Evolutionary conservation across 2,888 invertebrate genomes (phyloP).

Genomic region (Philaethria dido): DNA sequence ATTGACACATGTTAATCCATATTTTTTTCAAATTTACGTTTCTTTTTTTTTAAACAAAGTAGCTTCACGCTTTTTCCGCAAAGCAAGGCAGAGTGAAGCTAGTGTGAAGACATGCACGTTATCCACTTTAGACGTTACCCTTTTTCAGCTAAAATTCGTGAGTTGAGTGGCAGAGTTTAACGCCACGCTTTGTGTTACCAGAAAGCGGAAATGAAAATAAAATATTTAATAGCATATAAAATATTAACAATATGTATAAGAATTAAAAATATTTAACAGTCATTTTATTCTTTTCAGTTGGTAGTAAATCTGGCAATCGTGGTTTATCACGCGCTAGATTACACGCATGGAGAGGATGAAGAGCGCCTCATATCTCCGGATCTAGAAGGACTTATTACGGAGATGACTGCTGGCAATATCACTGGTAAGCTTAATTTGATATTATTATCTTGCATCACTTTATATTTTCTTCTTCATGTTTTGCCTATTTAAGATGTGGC

Average conservation of each 20-base stretch:
- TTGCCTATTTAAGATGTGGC: too few species aligned
- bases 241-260: background rate
- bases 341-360: slow-evolving; percentile 92
- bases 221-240: too few species aligned
- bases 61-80: too few species aligned
- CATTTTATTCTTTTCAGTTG: slow-evolving; percentile 83
- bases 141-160: too few species aligned
- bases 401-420: slow-evolving; percentile 90
- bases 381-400: slow-evolving; percentile 92
- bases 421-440: slow-evolving; percentile 55
- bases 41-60: too few species aligned
- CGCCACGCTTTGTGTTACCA: too few species aligned
- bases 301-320: slow-evolving; percentile 91
- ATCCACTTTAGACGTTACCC: too few species aligned
- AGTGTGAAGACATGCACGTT: too few species aligned
- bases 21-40: background rate
- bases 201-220: too few species aligned
- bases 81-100: too few species aligned
- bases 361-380: slow-evolving; percentile 94
- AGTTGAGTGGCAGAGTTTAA: too few species aligned
- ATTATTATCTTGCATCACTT: background rate
- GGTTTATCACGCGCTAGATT: slow-evolving; percentile 95
- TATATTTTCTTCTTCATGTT: too few species aligned
- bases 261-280: background rate
- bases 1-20: background rate